phyloP scores from a whole-genome alignment of 2,797 vertebrate genomes.

The Notoglanidium macrostoma region DNA sequence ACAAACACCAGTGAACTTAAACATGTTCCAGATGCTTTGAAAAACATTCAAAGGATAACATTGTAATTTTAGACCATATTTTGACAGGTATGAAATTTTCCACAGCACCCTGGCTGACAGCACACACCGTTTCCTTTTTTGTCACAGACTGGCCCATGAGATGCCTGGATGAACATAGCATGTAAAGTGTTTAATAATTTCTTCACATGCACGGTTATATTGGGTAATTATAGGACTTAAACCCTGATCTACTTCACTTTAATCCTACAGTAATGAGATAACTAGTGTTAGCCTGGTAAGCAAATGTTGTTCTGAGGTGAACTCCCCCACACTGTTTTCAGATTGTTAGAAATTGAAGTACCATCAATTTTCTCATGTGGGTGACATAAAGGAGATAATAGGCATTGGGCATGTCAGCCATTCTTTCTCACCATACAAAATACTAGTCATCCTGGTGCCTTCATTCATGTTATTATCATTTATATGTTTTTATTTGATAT shows the following conservation, averaged over 20 bases:
- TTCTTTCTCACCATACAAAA: conserved; percentile 10
- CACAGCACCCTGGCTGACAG: conserved; percentile 7
- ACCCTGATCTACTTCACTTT: conserved; percentile 16
- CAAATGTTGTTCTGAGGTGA: conserved; percentile 40
- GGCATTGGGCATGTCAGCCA: conserved; percentile 20
- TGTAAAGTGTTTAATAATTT: conserved; percentile 27
- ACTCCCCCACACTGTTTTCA: conserved; percentile 5
- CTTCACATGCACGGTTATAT: conserved; percentile 22
- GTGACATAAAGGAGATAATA: conserved; percentile 19
- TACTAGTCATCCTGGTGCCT: conserved; percentile 26
- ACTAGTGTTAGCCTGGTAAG: conserved; percentile 42
- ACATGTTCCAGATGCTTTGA: conserved; percentile 19
- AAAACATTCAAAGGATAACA: conserved; percentile 28
- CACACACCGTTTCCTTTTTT: background rate
- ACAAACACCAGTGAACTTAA: conserved; percentile 19
- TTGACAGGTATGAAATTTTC: conserved; percentile 40
- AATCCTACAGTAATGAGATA: conserved; percentile 44
- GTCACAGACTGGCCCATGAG: background rate
- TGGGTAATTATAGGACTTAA: conserved; percentile 26
- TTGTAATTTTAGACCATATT: background rate
- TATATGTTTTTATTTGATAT: conserved; percentile 12
- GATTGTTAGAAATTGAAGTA: conserved; percentile 28
- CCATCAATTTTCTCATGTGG: conserved; percentile 9
- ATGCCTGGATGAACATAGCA: conserved; percentile 21
- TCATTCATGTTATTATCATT: conserved; percentile 19